Percentiles rank a stretch among this genome's conserved stretches.
Conservation (phyloP, 2,888 invertebrate genomes). For the Dryobota labecula region DNA sequence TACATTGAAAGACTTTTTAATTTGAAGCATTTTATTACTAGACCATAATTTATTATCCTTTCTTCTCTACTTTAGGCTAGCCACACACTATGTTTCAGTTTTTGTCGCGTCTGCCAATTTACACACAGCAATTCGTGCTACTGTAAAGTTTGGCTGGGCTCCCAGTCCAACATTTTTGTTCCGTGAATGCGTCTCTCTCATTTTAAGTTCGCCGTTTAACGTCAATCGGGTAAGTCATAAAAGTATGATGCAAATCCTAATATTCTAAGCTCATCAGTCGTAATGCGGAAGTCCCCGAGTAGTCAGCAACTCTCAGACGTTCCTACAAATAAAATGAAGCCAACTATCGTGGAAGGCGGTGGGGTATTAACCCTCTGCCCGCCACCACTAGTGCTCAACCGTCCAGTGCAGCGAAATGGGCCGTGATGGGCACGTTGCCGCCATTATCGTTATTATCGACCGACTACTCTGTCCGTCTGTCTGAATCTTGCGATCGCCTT, state of each 20-base stretch:
- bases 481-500: conserved; percentile 65
- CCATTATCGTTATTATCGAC: conserved; percentile 75
- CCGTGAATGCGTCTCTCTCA: neutral
- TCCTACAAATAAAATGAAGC: conserved; percentile 43
- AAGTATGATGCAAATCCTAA: neutral
- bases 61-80: conserved; percentile 19
- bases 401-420: conserved; percentile 67
- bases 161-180: neutral
- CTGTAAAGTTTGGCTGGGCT: neutral
- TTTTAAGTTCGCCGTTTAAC: neutral
- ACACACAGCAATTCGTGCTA: neutral
- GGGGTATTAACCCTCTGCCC: conserved; percentile 54
- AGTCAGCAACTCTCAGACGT: conserved; percentile 21
- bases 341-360: conserved; percentile 39
- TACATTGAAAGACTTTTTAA: conserved; percentile 40
- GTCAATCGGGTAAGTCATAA: neutral
- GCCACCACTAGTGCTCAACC: conserved; percentile 53
- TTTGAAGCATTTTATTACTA: conserved; percentile 42
- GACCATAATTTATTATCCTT: conserved; percentile 9
- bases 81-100: neutral
- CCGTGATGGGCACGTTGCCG: conserved; percentile 71
- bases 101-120: neutral
- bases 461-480: conserved; percentile 67
- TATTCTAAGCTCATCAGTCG: neutral
- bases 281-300: neutral